Conservation (phyloP, 1,140 invertebrate species). For the Lepidurus arcticus region DNA sequence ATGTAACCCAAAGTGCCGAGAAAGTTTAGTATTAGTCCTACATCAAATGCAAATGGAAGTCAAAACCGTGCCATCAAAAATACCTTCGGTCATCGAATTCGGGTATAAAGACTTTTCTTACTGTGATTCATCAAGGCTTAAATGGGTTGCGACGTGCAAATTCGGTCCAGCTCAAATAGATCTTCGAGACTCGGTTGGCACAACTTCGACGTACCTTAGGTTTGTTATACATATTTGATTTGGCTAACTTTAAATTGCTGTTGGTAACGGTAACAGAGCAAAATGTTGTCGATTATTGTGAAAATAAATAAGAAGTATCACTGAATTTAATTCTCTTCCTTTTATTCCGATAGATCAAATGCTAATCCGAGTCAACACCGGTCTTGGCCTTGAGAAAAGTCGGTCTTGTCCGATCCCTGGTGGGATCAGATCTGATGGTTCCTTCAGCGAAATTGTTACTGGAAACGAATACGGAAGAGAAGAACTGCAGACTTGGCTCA, state of each 20-base stretch:
- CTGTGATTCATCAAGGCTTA: not conserved
- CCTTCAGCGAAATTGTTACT: not conserved
- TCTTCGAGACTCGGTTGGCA: not conserved
- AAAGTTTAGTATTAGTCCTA: not conserved
- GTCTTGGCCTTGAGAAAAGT: too few species aligned
- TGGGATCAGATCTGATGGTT: not conserved
- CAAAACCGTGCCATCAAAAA: not conserved
- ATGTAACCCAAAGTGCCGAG: not conserved
- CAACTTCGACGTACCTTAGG: not conserved
- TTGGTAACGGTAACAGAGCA: too few species aligned
- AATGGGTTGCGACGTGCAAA: not conserved
- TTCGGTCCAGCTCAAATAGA: not conserved
- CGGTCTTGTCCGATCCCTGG: too few species aligned
- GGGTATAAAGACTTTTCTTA: not conserved
- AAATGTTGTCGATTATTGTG: too few species aligned
- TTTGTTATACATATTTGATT: not conserved
- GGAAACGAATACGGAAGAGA: not conserved
- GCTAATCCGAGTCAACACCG: too few species aligned
- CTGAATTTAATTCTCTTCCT: too few species aligned
- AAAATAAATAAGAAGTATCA: too few species aligned
- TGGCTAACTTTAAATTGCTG: too few species aligned
- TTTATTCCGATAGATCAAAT: too few species aligned
- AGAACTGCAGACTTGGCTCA: not conserved
- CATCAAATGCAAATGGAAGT: not conserved
- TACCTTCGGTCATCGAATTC: not conserved